Evolutionary conservation across 2,113 vertebrate genomes (phyloP).

Genomic region (Podarcis cretensis): DNA sequence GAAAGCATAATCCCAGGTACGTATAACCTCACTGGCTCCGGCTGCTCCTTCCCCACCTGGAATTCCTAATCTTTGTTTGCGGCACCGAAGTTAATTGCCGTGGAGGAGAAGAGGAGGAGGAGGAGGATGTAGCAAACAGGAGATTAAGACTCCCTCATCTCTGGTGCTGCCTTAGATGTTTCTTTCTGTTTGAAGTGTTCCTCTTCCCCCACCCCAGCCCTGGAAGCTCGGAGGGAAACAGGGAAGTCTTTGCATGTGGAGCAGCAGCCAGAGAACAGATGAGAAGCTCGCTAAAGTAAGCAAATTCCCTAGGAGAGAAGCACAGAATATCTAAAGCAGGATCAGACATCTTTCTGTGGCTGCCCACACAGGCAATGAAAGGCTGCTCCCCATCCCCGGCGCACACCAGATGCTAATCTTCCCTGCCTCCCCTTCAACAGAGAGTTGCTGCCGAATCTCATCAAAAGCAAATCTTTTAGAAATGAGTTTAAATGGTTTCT

Average conservation of each 20-base stretch:
- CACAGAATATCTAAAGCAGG: background rate
- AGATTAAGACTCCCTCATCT: constrained; percentile 4
- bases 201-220: background rate
- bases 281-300: background rate
- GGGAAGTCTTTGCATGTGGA: background rate
- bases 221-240: background rate
- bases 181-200: constrained; percentile 4
- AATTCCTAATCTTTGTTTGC: background rate
- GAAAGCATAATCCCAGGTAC: background rate
- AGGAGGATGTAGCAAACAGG: background rate
- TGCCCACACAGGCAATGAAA: background rate
- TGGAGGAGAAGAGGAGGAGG: background rate
- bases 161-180: constrained; percentile 9
- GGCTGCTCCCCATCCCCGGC: background rate
- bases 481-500: background rate
- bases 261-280: background rate
- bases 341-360: background rate
- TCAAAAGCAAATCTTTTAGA: background rate
- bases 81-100: constrained; percentile 6
- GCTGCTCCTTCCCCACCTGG: background rate
- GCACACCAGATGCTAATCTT: background rate
- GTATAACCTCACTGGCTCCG: background rate
- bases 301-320: background rate
- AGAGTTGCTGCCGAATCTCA: background rate
- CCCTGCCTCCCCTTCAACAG: background rate